Conservation (phyloP, 2,888 invertebrate genomes). For the Nomada ferruginata region DNA sequence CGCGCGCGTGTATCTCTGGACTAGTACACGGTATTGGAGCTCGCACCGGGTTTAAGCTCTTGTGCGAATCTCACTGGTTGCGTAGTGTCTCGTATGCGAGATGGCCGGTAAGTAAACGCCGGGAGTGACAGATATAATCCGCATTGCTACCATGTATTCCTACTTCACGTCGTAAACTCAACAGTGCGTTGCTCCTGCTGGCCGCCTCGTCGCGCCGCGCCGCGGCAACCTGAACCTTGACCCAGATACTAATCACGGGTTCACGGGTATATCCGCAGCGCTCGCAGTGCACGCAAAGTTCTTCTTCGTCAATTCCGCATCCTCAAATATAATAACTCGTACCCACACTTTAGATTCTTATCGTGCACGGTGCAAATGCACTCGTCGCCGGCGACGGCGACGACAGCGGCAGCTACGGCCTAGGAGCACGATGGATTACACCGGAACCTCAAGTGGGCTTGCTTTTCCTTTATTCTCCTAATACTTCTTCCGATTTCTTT, state of each 20-base stretch:
- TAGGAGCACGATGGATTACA: constrained; percentile 82
- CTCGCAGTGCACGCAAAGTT: constrained; percentile 56
- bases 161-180: constrained; percentile 36
- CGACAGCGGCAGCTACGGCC: constrained; percentile 75
- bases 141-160: constrained; percentile 30
- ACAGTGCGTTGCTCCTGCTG: constrained; percentile 59
- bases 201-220: constrained; percentile 46
- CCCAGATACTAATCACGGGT: constrained; percentile 71
- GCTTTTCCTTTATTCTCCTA: constrained; percentile 54
- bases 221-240: constrained; percentile 75
- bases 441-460: constrained; percentile 83
- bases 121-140: constrained; percentile 25
- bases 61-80: constrained; percentile 53
- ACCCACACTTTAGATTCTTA: constrained; percentile 59
- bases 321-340: constrained; percentile 67
- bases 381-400: constrained; percentile 76
- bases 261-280: constrained; percentile 69
- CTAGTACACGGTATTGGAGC: constrained; percentile 46
- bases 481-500: constrained; percentile 4
- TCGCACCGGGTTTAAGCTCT: constrained; percentile 60
- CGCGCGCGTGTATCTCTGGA: constrained; percentile 58
- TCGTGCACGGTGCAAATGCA: constrained; percentile 74
- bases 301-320: constrained; percentile 66
- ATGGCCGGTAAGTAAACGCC: constrained; percentile 79
- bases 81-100: constrained; percentile 70